phyloP scores from a whole-genome alignment of 2,113 vertebrate species.

The Thalassarche chlororhynchos region DNA sequence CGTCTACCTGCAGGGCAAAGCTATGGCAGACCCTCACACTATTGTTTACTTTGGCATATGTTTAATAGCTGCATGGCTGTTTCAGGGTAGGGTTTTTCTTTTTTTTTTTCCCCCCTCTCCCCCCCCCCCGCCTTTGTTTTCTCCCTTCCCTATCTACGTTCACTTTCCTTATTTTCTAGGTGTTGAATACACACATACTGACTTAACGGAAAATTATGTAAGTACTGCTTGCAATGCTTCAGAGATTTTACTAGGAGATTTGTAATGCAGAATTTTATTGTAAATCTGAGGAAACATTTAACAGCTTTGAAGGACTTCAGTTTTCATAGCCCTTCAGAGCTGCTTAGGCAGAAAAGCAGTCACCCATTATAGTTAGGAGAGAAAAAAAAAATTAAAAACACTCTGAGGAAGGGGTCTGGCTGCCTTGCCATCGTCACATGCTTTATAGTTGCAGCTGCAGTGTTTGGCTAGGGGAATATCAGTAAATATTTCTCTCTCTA shows the following conservation, averaged over 20 bases:
- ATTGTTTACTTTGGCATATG: slow-evolving; percentile 82
- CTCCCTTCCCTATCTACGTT: slow-evolving; percentile 28
- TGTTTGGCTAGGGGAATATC: not conserved
- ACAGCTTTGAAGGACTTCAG: slow-evolving; percentile 71
- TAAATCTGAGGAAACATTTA: slow-evolving; percentile 64
- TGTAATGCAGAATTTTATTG: slow-evolving; percentile 67
- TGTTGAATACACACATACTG: slow-evolving; percentile 69
- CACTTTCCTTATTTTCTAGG: slow-evolving; percentile 68
- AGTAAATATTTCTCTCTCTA: slow-evolving; percentile 36
- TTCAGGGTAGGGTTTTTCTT: slow-evolving; percentile 3
- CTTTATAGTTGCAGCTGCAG: slow-evolving; percentile 5
- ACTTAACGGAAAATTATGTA: slow-evolving; percentile 69
- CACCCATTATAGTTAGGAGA: slow-evolving; percentile 28
- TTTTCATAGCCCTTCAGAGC: slow-evolving; percentile 68
- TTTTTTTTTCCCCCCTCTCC: too few relatives aligned
- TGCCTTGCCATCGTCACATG: slow-evolving; percentile 10
- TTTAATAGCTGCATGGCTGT: slow-evolving; percentile 75
- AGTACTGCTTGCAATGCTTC: slow-evolving; percentile 51
- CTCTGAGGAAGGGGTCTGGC: not conserved
- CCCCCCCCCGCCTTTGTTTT: slow-evolving; percentile 34
- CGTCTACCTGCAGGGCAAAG: slow-evolving; percentile 81
- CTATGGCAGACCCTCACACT: slow-evolving; percentile 62
- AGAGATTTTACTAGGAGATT: slow-evolving; percentile 66
- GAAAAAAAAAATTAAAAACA: not conserved
- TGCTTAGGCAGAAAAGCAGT: slow-evolving; percentile 63